These are phyloP conservation scores for Fissipunctia ypsillon DNA, from an alignment of 2,888 invertebrate genomes.

Conservation along the genomic window DNA sequence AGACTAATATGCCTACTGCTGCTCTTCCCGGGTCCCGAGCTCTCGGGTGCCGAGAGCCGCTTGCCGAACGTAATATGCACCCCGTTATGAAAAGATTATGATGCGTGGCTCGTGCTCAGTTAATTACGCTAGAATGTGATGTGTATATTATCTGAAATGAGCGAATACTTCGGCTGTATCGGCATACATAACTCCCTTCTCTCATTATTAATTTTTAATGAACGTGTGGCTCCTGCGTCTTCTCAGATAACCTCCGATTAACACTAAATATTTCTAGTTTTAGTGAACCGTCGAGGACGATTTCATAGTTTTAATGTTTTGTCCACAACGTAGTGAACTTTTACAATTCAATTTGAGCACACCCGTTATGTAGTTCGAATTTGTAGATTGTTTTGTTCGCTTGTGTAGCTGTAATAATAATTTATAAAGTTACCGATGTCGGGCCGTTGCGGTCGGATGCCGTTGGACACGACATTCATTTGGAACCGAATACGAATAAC, in stretches of 20 bases:
- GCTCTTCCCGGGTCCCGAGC: constrained; percentile 18
- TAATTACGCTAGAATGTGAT: constrained; percentile 75
- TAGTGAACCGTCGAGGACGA: constrained; percentile 49
- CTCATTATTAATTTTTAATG: constrained; percentile 55
- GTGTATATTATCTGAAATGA: constrained; percentile 70
- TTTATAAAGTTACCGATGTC: constrained; percentile 83
- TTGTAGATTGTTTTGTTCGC: constrained; percentile 81
- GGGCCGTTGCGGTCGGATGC: constrained; percentile 77
- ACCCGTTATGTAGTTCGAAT: constrained; percentile 78
- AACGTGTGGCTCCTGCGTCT: constrained; percentile 38
- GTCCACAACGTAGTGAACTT: constrained; percentile 74
- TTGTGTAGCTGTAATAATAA: constrained; percentile 79
- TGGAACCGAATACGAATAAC: constrained; percentile 82
- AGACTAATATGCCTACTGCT: constrained; percentile 59
- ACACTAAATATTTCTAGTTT: constrained; percentile 44
- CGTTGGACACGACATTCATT: constrained; percentile 83
- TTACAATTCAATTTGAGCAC: constrained; percentile 79
- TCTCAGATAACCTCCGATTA: constrained; percentile 47
- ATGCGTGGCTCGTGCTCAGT: constrained; percentile 75
- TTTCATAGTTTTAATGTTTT: constrained; percentile 69
- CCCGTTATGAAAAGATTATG: constrained; percentile 79
- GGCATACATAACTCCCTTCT: constrained; percentile 64
- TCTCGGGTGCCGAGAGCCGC: constrained; percentile 35
- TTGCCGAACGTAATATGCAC: constrained; percentile 66
- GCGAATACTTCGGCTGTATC: constrained; percentile 65